phyloP scores from a whole-genome alignment of 2,113 vertebrate species.

The Atherinomorus stipes region DNA sequence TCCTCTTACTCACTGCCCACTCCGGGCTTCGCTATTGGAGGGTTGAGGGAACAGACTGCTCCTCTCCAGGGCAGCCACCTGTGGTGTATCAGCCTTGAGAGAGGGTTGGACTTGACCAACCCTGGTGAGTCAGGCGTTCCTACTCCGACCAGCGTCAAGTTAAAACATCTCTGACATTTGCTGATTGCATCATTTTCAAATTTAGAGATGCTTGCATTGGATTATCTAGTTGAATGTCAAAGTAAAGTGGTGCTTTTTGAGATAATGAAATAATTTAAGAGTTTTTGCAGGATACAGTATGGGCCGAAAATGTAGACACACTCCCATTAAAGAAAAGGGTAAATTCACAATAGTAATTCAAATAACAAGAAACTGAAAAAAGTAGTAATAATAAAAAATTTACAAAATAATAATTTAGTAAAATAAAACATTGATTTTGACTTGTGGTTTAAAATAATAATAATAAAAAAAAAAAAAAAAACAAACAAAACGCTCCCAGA shows the following conservation, averaged over 20 bases:
- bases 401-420: no score
- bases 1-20: slow-evolving; percentile 59
- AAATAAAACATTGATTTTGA: no score
- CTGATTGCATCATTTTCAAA: slow-evolving; percentile 62
- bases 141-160: slow-evolving; percentile 48
- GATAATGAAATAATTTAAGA: no score
- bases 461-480: no score
- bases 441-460: no score
- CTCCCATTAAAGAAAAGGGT: no score
- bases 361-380: no score
- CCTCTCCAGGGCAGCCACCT: slow-evolving; percentile 63
- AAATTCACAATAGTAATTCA: no score
- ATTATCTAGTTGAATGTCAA: slow-evolving; percentile 22
- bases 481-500: no score
- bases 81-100: slow-evolving; percentile 54
- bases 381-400: no score
- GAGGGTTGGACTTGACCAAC: slow-evolving; percentile 39
- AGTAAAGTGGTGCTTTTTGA: slow-evolving; percentile 6
- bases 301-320: no score
- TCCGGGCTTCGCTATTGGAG: slow-evolving; percentile 39
- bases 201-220: slow-evolving; percentile 33
- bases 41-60: slow-evolving; percentile 40
- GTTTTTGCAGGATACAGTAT: no score
- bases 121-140: slow-evolving; percentile 62
- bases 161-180: slow-evolving; percentile 56